Base-by-base conservation (phyloP, 2,888 invertebrate genomes). In the Cyclophora albipunctata region DNA sequence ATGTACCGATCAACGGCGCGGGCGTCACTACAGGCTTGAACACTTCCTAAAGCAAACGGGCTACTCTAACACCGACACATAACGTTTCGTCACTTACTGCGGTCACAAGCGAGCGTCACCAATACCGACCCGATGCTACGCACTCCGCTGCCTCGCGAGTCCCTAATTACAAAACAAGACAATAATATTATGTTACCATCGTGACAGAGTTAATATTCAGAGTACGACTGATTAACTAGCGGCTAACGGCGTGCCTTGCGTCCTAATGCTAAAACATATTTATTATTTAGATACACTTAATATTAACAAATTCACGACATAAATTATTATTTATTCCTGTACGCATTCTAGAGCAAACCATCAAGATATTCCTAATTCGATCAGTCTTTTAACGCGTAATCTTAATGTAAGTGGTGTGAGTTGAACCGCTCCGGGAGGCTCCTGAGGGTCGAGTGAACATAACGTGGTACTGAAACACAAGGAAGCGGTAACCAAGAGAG, bases 361-460 rank as follows among this genome's bases (percentile, higher is more conserved):
- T 61, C 58, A 61, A 61, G 60, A 61, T 61, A 60, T 62, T 61
- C 71, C 72, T 73, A 72, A 73, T 70, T 64, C 73, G 67, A 73
- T 73, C 73, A 73, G 73, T 73, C 73, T 73, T 73, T 69, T 69
- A 68, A 71, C 69, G 72, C 71, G 71, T 72, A 67, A 71, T 71
- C 67, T 70, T 70, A 66, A 72, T 66, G 65, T 69, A 70, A 66
- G 54, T 62, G 56, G 63, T 60, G 62, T 66, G 72, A 69, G 66
- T 63, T 64, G 62, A 63, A 63, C 62, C 71, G 69, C 67, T 71
- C 69, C 75, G 69, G 59, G 64, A 62, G 69, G 64, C 63, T 60
- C 61, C n/a, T 7, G 4, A 6, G n/a, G 7, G 42, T 7, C 42
- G 42, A 20, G 42, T n/a, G 42, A n/a, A 42, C 7, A n/a, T 54